Base-by-base conservation (phyloP, 2,797 vertebrate species). In the Tenualosa thibaudeaui region DNA sequence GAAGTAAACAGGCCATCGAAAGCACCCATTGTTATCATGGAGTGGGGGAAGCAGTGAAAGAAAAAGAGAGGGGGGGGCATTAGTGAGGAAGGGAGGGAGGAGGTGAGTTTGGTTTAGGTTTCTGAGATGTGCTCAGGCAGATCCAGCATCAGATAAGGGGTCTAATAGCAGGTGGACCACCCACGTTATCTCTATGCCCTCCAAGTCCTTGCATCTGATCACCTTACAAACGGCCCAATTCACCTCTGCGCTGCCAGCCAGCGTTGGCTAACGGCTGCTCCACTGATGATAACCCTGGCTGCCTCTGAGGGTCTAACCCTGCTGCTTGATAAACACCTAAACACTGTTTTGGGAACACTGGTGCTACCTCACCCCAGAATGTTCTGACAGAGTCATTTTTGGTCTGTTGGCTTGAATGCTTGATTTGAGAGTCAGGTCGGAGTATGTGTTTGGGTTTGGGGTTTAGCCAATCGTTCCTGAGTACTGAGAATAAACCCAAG, bases 131-230 rank as follows among this genome's bases (percentile, higher is more conserved):
- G 85, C 81, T 62, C 83, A 81, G 43, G 26, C 53, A 62, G 31
- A 46, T 19, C 71, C 5, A 40, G 54, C 65, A 88, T 82, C 53
- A 31, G 31, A 58, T 40, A 46, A 40, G 92, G 92, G 92, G 89
- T 89, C 88, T 90, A 90, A 89, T 5, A 88, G 91, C 93, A 95
- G 94, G 93, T 94, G 93, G 93, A 92, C 91, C 92, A 88, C 90
- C 89, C 92, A 92, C 94, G 92, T 92, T 95, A 94, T 94, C 93
- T 93, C 88, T 82, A 62, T 93, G 92, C 94, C 93, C 91, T 93
- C 89, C 91, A 92, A 91, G 89, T 90, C 56, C 68, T 50, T 53
- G 81, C 82, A 49, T 86, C 86, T 87, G 86, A 89, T 89, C 85
- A 62, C 83, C 88, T 88, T 89, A 89, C 85, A 84, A 87, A 84